Evolutionary conservation across 2,797 vertebrate species (phyloP).

Genomic region (Falco biarmicus): DNA sequence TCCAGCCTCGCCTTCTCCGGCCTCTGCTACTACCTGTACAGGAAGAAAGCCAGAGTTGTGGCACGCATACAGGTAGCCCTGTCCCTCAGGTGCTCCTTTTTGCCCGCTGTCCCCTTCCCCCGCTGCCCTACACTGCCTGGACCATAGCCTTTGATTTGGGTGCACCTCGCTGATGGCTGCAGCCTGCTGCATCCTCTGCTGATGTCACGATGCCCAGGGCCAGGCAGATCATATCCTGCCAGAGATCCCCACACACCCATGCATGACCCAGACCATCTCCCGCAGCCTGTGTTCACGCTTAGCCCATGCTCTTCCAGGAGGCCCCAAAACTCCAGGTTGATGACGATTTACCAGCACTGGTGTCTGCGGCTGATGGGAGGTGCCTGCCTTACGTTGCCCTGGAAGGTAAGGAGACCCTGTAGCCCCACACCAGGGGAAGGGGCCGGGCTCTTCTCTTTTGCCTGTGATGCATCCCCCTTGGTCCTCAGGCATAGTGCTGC

Average conservation of each 20-base stretch:
- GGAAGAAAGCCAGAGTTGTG: slow-evolving; percentile 76
- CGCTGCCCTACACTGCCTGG: rapidly evolving
- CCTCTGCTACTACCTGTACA: slow-evolving; percentile 85
- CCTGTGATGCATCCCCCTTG: rapidly evolving
- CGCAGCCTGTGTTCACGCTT: not conserved
- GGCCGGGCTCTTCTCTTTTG: not conserved
- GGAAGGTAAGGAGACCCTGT: slow-evolving; percentile 80
- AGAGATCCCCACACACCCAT: not conserved
- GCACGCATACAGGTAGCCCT: slow-evolving; percentile 80
- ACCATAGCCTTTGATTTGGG: not conserved
- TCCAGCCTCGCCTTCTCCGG: slow-evolving; percentile 84
- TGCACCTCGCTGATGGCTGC: not conserved
- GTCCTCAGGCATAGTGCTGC: slow-evolving; percentile 82
- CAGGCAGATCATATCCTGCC: not conserved
- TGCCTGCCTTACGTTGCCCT: slow-evolving; percentile 86
- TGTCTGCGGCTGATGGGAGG: slow-evolving; percentile 80
- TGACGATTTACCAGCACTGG: slow-evolving; percentile 75
- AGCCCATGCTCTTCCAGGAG: slow-evolving; percentile 70
- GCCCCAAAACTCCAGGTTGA: slow-evolving; percentile 82
- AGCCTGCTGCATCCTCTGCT: not conserved
- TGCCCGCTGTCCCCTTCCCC: not conserved
- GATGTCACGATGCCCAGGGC: not conserved
- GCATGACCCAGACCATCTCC: not conserved
- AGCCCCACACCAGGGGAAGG: rapidly evolving
- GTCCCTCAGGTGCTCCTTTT: not conserved